phyloP scores from a whole-genome alignment of 2,888 invertebrate genomes.

The Hypena proboscidalis region DNA sequence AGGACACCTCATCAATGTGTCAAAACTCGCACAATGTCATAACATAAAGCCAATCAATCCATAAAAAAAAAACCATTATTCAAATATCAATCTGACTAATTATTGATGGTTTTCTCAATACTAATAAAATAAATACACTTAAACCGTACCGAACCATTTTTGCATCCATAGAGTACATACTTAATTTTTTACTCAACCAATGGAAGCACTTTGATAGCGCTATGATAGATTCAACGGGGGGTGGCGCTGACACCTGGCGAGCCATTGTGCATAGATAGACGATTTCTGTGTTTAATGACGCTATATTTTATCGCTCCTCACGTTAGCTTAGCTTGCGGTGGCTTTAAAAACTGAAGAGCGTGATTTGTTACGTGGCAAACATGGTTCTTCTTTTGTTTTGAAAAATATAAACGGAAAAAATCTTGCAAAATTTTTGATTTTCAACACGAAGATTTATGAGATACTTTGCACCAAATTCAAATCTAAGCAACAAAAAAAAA shows the following conservation, averaged over 20 bases:
- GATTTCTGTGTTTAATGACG: slow-evolving; percentile 50
- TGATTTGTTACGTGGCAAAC: slow-evolving; percentile 19
- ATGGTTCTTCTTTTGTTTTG: not conserved
- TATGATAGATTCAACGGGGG: slow-evolving; percentile 53
- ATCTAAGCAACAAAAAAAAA: too few species aligned
- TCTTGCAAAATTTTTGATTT: slow-evolving; percentile 1
- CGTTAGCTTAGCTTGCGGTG: slow-evolving; percentile 26
- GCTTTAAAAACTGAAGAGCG: slow-evolving; percentile 28
- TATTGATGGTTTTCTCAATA: too few species aligned
- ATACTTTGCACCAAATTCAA: too few species aligned
- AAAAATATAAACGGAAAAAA: too few species aligned
- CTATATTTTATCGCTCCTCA: slow-evolving; percentile 53
- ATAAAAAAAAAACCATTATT: too few species aligned
- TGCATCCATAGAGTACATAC: slow-evolving; percentile 12
- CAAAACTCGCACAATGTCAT: too few species aligned
- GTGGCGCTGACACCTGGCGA: slow-evolving; percentile 48
- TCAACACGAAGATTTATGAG: too few species aligned
- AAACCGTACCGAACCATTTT: slow-evolving; percentile 33
- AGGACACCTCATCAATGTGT: too few species aligned
- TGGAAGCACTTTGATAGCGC: slow-evolving; percentile 42
- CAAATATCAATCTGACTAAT: too few species aligned
- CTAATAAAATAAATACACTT: too few species aligned
- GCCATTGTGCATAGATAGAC: slow-evolving; percentile 43
- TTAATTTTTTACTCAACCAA: slow-evolving; percentile 38
- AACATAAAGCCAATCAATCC: too few species aligned